A percentile compares a stretch with the other conserved stretches of the same genome.
Evolutionary conservation across 2,113 vertebrate species (phyloP).

Genomic region (Burhinus oedicnemus): DNA sequence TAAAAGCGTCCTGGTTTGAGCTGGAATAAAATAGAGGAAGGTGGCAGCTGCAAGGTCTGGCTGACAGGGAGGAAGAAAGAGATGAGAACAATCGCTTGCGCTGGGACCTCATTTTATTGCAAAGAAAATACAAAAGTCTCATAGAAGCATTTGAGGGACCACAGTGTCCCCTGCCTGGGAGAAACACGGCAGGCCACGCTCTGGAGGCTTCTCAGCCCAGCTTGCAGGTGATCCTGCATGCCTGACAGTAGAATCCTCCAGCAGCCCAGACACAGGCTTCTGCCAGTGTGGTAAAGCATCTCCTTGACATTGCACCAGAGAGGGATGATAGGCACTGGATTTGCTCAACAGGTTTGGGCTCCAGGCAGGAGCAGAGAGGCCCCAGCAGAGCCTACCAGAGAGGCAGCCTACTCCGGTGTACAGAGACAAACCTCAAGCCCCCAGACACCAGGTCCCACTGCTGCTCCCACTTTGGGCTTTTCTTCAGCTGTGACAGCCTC

Average conservation of each 20-base stretch:
- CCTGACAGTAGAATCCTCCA: accelerated
- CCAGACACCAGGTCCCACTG: not conserved
- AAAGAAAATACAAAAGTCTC: not conserved
- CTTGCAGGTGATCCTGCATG: accelerated
- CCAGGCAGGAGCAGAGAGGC: not conserved
- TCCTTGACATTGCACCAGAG: not conserved
- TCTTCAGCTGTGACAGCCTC: not conserved
- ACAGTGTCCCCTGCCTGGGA: not conserved
- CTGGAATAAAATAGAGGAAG: not conserved
- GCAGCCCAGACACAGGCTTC: not conserved
- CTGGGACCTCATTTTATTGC: slow-evolving; percentile 26
- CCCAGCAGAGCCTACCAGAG: not conserved
- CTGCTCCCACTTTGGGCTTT: not conserved
- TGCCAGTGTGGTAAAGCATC: not conserved
- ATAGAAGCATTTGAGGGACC: not conserved
- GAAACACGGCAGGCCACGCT: not conserved
- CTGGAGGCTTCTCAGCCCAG: not conserved
- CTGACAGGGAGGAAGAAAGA: not conserved
- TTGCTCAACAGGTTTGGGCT: not conserved
- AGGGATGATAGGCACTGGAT: not conserved
- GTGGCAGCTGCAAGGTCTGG: not conserved
- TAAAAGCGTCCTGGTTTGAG: not conserved
- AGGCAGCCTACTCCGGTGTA: not conserved
- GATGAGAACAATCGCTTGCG: not conserved
- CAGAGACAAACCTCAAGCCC: not conserved